Percentiles rank a stretch among this genome's conserved stretches.
Conservation (phyloP, 2,888 invertebrate species). For the Lochmaea crataegi region DNA sequence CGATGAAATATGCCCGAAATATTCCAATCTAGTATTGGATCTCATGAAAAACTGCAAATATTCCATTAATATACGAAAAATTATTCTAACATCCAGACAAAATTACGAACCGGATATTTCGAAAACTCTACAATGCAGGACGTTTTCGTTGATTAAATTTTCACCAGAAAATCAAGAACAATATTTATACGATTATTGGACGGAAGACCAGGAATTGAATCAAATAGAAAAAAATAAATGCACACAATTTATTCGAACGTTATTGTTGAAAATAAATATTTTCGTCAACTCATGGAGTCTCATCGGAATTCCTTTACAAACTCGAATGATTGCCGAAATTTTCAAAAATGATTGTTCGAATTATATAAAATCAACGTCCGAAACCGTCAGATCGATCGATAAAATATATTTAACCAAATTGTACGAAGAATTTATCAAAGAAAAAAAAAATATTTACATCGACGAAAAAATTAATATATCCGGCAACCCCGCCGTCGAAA, state of each 20-base stretch:
- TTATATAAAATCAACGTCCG: not conserved
- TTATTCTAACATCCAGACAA: constrained; percentile 24
- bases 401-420: constrained; percentile 8
- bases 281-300: not conserved
- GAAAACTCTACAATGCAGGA: not conserved
- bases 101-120: not conserved
- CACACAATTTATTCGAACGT: not conserved
- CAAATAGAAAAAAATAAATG: not conserved
- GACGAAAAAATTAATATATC: no score
- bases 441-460: not conserved
- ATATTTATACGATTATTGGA: not conserved
- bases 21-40: constrained; percentile 15
- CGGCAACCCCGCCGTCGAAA: no score
- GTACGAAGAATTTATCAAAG: constrained; percentile 23
- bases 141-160: constrained; percentile 3
- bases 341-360: constrained; percentile 20
- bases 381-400: not conserved
- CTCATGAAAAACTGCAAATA: not conserved
- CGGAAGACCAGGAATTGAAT: not conserved
- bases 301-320: constrained; percentile 25
- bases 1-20: constrained; percentile 26
- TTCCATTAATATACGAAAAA: constrained; percentile 14
- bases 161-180: not conserved
- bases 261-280: not conserved
- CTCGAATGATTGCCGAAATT: constrained; percentile 25